phyloP scores from a whole-genome alignment of 2,113 vertebrate species.

The Ceyx cyanopectus region DNA sequence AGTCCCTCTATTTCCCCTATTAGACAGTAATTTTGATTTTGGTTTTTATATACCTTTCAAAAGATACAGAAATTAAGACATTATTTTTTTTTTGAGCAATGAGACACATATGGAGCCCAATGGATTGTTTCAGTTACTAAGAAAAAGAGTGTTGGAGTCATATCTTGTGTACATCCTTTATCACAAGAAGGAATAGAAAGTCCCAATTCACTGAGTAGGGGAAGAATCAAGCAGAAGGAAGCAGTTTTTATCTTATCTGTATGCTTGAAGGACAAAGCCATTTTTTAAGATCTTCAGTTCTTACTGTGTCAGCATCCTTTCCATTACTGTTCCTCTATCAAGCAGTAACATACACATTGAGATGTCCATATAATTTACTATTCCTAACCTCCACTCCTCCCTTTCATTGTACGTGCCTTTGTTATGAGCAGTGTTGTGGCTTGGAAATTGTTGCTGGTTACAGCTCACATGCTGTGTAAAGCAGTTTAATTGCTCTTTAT shows the following conservation, averaged over 20 bases:
- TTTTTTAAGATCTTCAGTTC: background rate
- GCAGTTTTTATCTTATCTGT: background rate
- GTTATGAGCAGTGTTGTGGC: background rate
- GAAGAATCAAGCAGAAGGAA: background rate
- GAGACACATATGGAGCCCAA: background rate
- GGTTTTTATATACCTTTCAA: background rate
- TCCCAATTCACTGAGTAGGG: background rate
- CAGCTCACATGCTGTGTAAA: background rate
- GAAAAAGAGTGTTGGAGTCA: background rate
- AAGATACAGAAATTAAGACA: background rate
- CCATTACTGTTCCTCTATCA: background rate
- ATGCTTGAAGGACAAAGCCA: background rate
- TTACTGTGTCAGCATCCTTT: background rate
- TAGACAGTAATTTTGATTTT: background rate
- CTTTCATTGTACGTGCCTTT: background rate
- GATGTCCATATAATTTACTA: background rate
- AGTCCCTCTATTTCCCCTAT: background rate
- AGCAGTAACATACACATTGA: background rate
- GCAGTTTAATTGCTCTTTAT: background rate
- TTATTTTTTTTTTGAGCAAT: background rate
- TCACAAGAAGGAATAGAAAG: background rate
- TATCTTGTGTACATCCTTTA: background rate
- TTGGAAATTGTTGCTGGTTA: background rate
- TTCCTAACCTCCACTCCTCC: background rate
- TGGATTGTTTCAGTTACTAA: background rate